These are phyloP conservation scores for Centropus unirufus DNA, from an alignment of 2,113 vertebrate species.

Conservation along the genomic window DNA sequence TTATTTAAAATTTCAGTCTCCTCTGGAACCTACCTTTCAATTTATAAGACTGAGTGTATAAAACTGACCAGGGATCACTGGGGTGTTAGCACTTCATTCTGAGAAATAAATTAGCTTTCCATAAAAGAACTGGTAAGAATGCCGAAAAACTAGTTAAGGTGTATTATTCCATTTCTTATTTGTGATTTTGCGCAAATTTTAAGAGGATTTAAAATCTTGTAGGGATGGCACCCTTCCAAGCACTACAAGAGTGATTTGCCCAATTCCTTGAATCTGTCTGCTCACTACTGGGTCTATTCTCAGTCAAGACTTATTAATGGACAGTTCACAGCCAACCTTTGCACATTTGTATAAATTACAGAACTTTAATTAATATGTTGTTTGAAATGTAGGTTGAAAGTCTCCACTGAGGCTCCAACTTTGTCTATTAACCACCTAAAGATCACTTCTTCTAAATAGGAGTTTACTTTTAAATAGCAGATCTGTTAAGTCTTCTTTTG, in stretches of 20 bases:
- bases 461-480: not conserved
- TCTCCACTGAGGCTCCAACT: not conserved
- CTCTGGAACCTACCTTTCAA: not conserved
- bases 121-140: not conserved
- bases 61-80: not conserved
- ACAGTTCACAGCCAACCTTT: not conserved
- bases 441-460: not conserved
- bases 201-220: not conserved
- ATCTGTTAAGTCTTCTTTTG: not conserved
- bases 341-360: not conserved
- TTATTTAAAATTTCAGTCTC: not conserved
- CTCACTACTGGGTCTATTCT: not conserved
- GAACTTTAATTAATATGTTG: not conserved
- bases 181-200: not conserved
- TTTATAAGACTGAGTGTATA: not conserved
- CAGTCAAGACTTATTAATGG: not conserved
- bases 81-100: not conserved
- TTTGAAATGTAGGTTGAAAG: not conserved
- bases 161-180: not conserved
- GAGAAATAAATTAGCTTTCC: not conserved
- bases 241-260: not conserved
- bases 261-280: not conserved
- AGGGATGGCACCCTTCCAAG: not conserved
- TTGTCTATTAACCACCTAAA: not conserved
- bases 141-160: not conserved